A percentile compares a stretch with the other conserved stretches of the same genome.
Conservation (phyloP, 1,140 invertebrate genomes). For the Pogonus chalceus region DNA sequence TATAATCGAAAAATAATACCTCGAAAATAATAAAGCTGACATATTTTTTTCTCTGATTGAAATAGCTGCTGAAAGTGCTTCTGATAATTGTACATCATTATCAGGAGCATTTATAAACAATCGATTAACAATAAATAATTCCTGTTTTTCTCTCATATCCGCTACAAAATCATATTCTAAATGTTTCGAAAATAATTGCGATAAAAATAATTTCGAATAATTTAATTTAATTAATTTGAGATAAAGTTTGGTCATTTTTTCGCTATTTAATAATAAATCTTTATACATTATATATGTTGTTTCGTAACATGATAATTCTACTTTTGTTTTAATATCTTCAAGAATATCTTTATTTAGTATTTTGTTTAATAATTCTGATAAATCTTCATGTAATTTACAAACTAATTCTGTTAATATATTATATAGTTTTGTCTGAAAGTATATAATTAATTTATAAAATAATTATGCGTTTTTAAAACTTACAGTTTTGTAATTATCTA, state of each 20-base stretch:
- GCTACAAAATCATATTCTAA: slow-evolving; percentile 22
- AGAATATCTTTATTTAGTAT: not conserved
- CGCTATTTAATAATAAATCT: not conserved
- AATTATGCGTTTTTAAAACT: no score
- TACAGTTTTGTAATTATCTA: slow-evolving; percentile 32
- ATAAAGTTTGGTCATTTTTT: not conserved
- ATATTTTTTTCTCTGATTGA: slow-evolving; percentile 18
- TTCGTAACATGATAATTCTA: not conserved
- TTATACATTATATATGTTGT: not conserved
- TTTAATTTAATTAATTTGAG: not conserved
- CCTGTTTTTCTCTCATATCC: slow-evolving; percentile 11
- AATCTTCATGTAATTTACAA: slow-evolving; percentile 3
- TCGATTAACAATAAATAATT: slow-evolving; percentile 19
- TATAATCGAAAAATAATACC: slow-evolving; percentile 10
- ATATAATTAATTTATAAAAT: no score
- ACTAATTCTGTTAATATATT: not conserved
- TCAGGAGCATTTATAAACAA: slow-evolving; percentile 23
- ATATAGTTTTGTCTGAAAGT: not conserved
- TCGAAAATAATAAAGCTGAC: slow-evolving; percentile 6
- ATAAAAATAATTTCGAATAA: slow-evolving; percentile 18
- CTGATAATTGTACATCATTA: slow-evolving; percentile 24
- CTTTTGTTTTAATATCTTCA: not conserved
- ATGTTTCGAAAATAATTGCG: slow-evolving; percentile 21
- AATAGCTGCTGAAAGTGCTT: slow-evolving; percentile 16
- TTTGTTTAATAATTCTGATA: not conserved